A percentile compares a stretch with the other conserved stretches of the same genome.
Conservation (phyloP, 2,888 invertebrate genomes). For the Cosmorhoe ocellata region DNA sequence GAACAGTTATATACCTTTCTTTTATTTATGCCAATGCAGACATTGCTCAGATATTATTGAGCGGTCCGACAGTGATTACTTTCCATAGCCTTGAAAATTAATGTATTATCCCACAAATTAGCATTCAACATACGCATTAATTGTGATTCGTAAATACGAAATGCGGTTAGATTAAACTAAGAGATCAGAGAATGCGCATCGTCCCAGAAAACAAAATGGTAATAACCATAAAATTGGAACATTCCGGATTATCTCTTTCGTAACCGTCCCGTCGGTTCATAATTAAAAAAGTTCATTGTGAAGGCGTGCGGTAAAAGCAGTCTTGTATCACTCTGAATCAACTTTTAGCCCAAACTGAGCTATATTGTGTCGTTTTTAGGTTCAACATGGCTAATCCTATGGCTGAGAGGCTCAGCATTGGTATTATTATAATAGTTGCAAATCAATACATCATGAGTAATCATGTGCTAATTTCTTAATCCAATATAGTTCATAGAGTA, state of each 20-base stretch:
- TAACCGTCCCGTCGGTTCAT: constrained; percentile 32
- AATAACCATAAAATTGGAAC: constrained; percentile 37
- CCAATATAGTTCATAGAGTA: not conserved
- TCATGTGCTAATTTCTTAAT: no score
- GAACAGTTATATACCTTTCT: constrained; percentile 21
- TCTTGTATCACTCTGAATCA: constrained; percentile 8
- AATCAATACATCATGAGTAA: no score
- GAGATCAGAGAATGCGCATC: constrained; percentile 19
- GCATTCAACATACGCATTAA: constrained; percentile 18
- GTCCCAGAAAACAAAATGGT: constrained; percentile 32
- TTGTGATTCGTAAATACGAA: constrained; percentile 5
- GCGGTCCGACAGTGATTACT: constrained; percentile 5
- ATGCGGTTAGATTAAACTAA: constrained; percentile 11
- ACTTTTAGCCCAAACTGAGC: constrained; percentile 5
- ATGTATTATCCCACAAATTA: constrained; percentile 6
- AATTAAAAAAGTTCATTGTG: constrained; percentile 40
- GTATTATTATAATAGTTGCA: no score
- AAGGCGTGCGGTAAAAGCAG: constrained; percentile 24
- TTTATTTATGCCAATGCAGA: constrained; percentile 23
- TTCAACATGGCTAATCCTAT: not conserved
- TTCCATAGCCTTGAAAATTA: constrained; percentile 13
- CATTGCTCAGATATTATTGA: constrained; percentile 10
- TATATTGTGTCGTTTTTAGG: not conserved
- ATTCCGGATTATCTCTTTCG: constrained; percentile 36
- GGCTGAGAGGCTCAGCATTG: no score